Evolutionary conservation across 1,140 invertebrate genomes (phyloP), one percentile per base, ranked within the genome.

Genomic region (Pseudomyrmex gracilis): DNA sequence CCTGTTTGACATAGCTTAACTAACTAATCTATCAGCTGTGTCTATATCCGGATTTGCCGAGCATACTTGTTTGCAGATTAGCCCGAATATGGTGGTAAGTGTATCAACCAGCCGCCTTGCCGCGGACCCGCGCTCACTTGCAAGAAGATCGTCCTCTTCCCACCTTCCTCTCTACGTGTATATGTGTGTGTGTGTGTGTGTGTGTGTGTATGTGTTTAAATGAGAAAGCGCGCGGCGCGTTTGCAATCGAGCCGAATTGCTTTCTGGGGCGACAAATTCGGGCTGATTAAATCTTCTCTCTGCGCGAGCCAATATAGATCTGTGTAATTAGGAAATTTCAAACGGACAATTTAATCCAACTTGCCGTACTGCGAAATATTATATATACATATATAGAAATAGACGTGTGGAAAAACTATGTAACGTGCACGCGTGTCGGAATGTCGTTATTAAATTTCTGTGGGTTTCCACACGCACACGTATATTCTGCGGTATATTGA

Each of bases 1-100:
- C 70, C 78, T 82, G 82, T 76, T 66, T 74, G 58, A 74, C 73
- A 60, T 76, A 76, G 82, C 71, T 83, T 83, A 83, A 83, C 73
- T 77, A 77, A 83, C 82, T 83, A 76, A 83, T 76, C 82, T 77
- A 83, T 83, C 82, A 83, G 71, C 82, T 77, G 63, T 83, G 82
- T 83, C 61, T 77, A 83, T 74, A 76, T 77, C 82, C 73, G 73
- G 82, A 77, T 83, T 74, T 66, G 61, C 82, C 82, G 61, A 83
- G 71, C 73, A 74, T 83, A 77, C 73, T 34, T 66, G 82, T 76
- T 77, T 83, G 73, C 80, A 82, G 80, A 82, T 82, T 82, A 82
- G 80, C 49, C 71, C 47, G 80, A 82, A 82, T 82, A 80, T 80
- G 76, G 76, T 71, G 76, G 76, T 80, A 80, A 80, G 76, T 80